Conservation (phyloP, 2,888 invertebrate genomes). For the Ochlodes sylvanus region DNA sequence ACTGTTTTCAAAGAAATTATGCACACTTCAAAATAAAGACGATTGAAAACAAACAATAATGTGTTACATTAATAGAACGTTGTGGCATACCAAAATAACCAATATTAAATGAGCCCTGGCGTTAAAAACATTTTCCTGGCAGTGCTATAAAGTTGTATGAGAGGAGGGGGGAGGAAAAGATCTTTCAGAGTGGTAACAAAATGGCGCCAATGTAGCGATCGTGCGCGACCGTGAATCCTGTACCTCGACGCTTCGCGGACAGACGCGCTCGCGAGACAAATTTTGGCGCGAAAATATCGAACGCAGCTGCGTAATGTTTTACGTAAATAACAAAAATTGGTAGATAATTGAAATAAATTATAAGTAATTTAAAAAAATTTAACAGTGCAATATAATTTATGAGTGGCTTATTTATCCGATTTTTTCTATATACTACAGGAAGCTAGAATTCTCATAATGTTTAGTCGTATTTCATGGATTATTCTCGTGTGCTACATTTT, state of each 20-base stretch:
- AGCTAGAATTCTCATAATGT: slow-evolving; percentile 43
- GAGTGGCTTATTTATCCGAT: background rate
- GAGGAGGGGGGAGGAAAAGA: slow-evolving; percentile 42
- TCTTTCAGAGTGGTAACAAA: slow-evolving; percentile 47
- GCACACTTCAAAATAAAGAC: slow-evolving; percentile 16
- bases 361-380: background rate
- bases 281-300: slow-evolving; percentile 44
- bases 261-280: slow-evolving; percentile 57
- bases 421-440: background rate
- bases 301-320: background rate
- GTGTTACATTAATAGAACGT: background rate
- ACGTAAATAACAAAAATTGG: background rate
- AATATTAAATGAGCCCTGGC: slow-evolving; percentile 39
- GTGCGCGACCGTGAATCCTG: slow-evolving; percentile 35
- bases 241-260: slow-evolving; percentile 53
- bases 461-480: slow-evolving; percentile 28
- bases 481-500: slow-evolving; percentile 25
- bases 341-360: slow-evolving; percentile 22
- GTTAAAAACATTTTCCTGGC: slow-evolving; percentile 33
- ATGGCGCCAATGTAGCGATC: slow-evolving; percentile 40
- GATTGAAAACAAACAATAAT: slow-evolving; percentile 25
- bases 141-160: background rate
- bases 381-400: background rate
- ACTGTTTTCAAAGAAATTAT: slow-evolving; percentile 24
- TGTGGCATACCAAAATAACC: slow-evolving; percentile 13